phyloP scores from a whole-genome alignment of 2,888 invertebrate species.

The Tromatobia lineatoria region DNA sequence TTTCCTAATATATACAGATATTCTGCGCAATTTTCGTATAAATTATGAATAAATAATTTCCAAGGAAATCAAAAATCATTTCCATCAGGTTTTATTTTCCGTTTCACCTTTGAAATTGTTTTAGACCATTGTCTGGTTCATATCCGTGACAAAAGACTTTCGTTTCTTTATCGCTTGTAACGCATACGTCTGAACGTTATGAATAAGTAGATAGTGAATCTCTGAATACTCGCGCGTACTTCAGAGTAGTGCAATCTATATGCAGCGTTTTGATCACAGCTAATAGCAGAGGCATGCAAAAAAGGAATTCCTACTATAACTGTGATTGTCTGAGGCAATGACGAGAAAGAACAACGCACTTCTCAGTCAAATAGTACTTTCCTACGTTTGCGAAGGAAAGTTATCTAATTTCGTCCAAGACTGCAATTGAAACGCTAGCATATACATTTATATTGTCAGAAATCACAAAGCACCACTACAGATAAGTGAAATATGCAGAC shows the following conservation, averaged over 20 bases:
- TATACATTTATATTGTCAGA: slow-evolving; percentile 62
- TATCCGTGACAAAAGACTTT: slow-evolving; percentile 21
- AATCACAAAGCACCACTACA: no score
- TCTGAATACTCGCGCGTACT: slow-evolving; percentile 49
- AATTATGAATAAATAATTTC: no score
- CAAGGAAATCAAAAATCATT: no score
- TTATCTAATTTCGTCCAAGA: slow-evolving; percentile 62
- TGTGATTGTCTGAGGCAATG: neutral
- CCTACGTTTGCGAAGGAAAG: slow-evolving; percentile 36
- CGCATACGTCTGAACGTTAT: neutral
- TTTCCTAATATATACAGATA: no score
- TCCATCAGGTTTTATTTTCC: no score
- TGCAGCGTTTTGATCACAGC: neutral
- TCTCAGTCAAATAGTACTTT: slow-evolving; percentile 13
- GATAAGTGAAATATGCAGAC: no score
- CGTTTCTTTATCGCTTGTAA: slow-evolving; percentile 15
- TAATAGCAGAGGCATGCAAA: neutral
- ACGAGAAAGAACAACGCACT: slow-evolving; percentile 13
- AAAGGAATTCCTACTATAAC: slow-evolving; percentile 1
- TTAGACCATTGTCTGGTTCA: slow-evolving; percentile 16
- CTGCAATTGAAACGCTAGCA: slow-evolving; percentile 57
- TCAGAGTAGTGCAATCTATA: neutral
- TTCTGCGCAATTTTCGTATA: no score
- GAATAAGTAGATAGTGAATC: slow-evolving; percentile 33
- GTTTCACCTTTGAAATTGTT: slow-evolving; percentile 6